These are phyloP conservation scores for Clangula hyemalis DNA, from an alignment of 2,797 vertebrate genomes.

Conservation along the genomic window DNA sequence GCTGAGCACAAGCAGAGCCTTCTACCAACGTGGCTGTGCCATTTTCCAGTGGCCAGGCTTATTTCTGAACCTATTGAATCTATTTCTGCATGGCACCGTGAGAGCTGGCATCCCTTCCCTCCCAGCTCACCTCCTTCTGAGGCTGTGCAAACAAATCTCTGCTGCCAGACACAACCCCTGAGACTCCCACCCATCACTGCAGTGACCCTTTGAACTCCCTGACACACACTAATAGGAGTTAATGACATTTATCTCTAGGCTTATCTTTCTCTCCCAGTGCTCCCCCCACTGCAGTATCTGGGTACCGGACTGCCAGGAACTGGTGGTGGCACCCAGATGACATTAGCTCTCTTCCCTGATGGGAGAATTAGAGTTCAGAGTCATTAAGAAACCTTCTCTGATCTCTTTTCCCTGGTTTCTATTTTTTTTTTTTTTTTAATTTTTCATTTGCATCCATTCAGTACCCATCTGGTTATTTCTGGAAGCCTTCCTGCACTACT, in stretches of 20 bases:
- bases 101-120: not conserved
- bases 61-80: not conserved
- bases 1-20: not conserved
- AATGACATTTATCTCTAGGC: constrained; percentile 10
- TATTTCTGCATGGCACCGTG: not conserved
- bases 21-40: not conserved
- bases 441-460: not conserved
- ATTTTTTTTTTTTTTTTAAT: no score
- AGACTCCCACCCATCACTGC: not conserved
- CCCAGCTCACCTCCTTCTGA: not conserved
- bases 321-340: not conserved
- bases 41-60: not conserved
- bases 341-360: not conserved
- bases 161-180: not conserved
- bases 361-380: not conserved
- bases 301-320: not conserved
- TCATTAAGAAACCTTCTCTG: not conserved
- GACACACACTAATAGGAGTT: constrained; percentile 30
- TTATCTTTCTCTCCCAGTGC: not conserved
- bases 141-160: not conserved
- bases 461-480: constrained; percentile 34
- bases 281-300: not conserved
- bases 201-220: constrained; percentile 16
- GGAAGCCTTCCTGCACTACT: constrained; percentile 4
- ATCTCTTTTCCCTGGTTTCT: not conserved